A percentile compares a stretch with the other conserved stretches of the same genome.
Conservation (phyloP, 2,888 invertebrate species). For the Tenthredo scrophulariae region DNA sequence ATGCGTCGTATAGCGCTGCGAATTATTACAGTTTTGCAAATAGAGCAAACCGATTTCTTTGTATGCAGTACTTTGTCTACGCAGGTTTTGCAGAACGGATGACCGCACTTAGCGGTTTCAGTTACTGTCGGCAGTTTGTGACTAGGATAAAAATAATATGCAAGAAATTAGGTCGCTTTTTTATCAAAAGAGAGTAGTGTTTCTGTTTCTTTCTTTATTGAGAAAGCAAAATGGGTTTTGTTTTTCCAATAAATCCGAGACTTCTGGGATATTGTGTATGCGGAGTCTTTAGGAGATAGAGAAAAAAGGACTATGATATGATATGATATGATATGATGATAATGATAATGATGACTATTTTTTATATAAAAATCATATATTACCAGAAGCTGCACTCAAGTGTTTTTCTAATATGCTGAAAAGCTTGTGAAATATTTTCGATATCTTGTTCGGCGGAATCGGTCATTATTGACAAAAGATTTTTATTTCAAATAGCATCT, state of each 20-base stretch:
- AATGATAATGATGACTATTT: not conserved
- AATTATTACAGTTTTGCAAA: slow-evolving; percentile 63
- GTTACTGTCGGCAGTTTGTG: slow-evolving; percentile 63
- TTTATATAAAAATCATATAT: slow-evolving; percentile 40
- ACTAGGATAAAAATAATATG: slow-evolving; percentile 57
- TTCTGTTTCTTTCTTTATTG: too few species aligned
- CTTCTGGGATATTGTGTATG: not conserved
- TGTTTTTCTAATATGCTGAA: slow-evolving; percentile 53
- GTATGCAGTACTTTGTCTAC: slow-evolving; percentile 60
- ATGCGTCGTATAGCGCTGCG: slow-evolving; percentile 62
- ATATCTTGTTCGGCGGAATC: not conserved
- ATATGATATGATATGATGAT: not conserved
- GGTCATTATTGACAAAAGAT: slow-evolving; percentile 22
- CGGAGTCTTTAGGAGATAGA: not conserved
- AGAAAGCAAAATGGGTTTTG: not conserved
- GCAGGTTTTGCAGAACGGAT: slow-evolving; percentile 67
- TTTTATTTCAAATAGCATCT: not conserved
- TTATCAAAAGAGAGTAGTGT: too few species aligned
- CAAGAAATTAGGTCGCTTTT: not conserved
- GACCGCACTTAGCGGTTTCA: slow-evolving; percentile 66
- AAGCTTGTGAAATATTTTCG: slow-evolving; percentile 29
- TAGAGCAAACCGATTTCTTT: slow-evolving; percentile 63
- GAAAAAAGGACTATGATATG: not conserved
- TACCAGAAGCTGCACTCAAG: slow-evolving; percentile 65
- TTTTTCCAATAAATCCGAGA: not conserved